These are phyloP conservation scores for Drosophila diplacantha DNA, from an alignment of 2,888 invertebrate species.

Conservation along the genomic window DNA sequence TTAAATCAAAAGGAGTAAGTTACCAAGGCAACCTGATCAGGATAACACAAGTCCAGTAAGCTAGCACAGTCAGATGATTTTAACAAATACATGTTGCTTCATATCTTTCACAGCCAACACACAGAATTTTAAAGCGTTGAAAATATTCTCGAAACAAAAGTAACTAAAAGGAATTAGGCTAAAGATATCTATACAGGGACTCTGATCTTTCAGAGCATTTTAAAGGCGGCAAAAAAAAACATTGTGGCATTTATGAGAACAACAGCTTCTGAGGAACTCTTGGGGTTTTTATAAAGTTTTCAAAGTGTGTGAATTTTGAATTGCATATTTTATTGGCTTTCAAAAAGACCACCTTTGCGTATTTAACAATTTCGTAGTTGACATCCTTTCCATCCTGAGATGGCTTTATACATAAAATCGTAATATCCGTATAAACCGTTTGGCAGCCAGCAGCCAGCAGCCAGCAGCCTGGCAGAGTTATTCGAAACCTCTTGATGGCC, in stretches of 20 bases:
- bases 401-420: constrained; percentile 14
- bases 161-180: not conserved
- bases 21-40: not conserved
- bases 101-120: not conserved
- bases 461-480: constrained; percentile 22
- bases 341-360: not conserved
- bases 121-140: not conserved
- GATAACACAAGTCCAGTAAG: not conserved
- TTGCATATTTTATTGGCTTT: not conserved
- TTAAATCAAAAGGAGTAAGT: not conserved
- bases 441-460: constrained; percentile 25
- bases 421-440: constrained; percentile 25
- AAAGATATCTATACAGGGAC: not conserved
- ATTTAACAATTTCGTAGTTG: constrained; percentile 2
- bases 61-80: not conserved
- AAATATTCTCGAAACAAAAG: not conserved
- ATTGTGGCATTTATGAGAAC: not conserved
- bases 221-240: not conserved
- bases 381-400: not conserved
- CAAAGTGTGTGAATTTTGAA: not conserved
- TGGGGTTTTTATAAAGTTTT: not conserved
- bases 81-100: not conserved
- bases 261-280: not conserved
- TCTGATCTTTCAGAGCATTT: not conserved
- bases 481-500: constrained; percentile 33